phyloP scores from a whole-genome alignment of 1,140 invertebrate species.

The Heliconius eleuchia region DNA sequence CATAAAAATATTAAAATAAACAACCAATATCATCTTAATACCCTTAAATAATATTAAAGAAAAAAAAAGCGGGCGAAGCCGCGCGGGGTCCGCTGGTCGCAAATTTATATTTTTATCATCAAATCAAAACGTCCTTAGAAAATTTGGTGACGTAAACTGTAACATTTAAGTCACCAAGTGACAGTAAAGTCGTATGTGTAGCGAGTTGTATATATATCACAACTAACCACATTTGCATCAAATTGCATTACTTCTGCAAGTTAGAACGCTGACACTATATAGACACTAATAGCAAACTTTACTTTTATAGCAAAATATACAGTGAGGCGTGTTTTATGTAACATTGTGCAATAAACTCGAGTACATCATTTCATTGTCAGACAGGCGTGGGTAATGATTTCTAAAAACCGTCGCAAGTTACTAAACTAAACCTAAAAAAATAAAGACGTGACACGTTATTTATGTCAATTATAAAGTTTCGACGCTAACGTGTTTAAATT shows the following conservation, averaged over 20 bases:
- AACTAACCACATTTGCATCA: constrained; percentile 59
- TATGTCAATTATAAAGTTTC: constrained; percentile 27
- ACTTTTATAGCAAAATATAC: constrained; percentile 8
- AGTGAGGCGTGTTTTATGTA: constrained; percentile 6
- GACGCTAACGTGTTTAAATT: constrained; percentile 22
- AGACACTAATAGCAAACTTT: background rate
- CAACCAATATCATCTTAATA: too few relatives aligned
- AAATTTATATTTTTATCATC: too few relatives aligned
- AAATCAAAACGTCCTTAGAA: too few relatives aligned
- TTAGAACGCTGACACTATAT: background rate
- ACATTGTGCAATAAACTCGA: constrained; percentile 12
- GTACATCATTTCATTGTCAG: constrained; percentile 16
- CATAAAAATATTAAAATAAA: too few relatives aligned
- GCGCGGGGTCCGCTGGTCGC: too few relatives aligned
- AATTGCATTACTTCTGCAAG: constrained; percentile 51
- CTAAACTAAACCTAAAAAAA: constrained; percentile 1
- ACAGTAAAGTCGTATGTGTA: background rate
- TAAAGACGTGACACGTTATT: constrained; percentile 28
- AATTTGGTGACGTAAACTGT: too few relatives aligned
- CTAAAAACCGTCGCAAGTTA: constrained; percentile 15
- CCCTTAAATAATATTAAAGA: too few relatives aligned
- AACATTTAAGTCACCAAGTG: background rate
- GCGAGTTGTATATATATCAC: background rate
- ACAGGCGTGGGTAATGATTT: background rate
- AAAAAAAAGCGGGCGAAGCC: too few relatives aligned